Evolutionary conservation across 2,888 invertebrate species (phyloP).

Genomic region (Synanthedon formicaeformis): DNA sequence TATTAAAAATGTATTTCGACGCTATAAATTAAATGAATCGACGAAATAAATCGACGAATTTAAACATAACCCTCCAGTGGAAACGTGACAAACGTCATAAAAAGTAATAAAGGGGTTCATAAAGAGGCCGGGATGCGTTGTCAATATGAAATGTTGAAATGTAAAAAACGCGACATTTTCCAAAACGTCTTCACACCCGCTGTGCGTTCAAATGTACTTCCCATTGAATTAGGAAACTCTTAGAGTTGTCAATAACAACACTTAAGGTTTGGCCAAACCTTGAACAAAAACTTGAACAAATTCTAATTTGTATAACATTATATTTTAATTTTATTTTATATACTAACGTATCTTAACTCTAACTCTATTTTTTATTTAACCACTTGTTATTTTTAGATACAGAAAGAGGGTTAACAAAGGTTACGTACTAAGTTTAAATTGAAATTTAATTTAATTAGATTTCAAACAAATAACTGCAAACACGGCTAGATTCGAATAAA

Average conservation of each 20-base stretch:
- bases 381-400: no score
- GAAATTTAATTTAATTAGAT: no score
- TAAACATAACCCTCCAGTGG: constrained; percentile 39
- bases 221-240: constrained; percentile 6
- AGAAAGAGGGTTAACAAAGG: no score
- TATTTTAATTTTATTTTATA: no score
- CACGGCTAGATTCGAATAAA: no score
- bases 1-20: constrained; percentile 12
- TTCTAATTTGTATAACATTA: no score
- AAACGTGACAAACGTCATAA: constrained; percentile 51
- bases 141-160: constrained; percentile 38
- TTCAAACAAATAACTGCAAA: no score
- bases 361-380: no score
- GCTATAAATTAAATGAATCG: constrained; percentile 51
- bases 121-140: constrained; percentile 35
- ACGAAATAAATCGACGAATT: constrained; percentile 50
- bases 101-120: constrained; percentile 53
- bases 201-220: constrained; percentile 24
- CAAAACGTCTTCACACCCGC: constrained; percentile 24
- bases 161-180: constrained; percentile 29
- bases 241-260: constrained; percentile 6
- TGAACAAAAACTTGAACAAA: no score
- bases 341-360: no score
- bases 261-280: no score
- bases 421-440: no score